phyloP scores from a whole-genome alignment of 2,113 vertebrate genomes.

The Cyphomyrus discorhynchus region DNA sequence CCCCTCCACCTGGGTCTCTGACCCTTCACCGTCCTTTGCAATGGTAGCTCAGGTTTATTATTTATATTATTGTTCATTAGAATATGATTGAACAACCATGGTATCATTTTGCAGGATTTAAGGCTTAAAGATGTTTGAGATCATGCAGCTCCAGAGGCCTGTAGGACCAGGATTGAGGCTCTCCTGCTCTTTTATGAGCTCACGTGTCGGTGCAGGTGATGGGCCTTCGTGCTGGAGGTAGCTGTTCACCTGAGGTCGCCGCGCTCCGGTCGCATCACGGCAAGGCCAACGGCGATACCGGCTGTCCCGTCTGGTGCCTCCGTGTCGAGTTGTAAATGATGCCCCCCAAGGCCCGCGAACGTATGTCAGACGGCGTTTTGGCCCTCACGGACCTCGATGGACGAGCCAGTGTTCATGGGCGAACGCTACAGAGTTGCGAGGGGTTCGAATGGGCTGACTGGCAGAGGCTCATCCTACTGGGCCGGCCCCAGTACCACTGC shows the following conservation, averaged over 20 bases:
- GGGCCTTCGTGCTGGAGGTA: not conserved
- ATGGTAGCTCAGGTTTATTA: not conserved
- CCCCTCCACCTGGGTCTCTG: not conserved
- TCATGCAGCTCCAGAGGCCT: not conserved
- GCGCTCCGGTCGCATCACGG: not conserved
- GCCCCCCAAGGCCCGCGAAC: not conserved
- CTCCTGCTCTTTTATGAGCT: not conserved
- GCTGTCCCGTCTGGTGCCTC: constrained; percentile 1
- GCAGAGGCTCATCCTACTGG: not conserved
- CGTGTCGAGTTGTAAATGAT: not conserved
- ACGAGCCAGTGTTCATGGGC: not conserved
- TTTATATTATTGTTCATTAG: not conserved
- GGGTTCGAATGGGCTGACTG: not conserved
- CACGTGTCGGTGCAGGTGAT: not conserved
- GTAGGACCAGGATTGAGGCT: not conserved
- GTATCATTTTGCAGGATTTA: not conserved
- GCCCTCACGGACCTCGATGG: not conserved
- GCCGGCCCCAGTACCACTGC: not conserved
- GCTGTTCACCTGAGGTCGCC: not conserved
- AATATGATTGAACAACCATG: not conserved
- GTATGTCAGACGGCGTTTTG: not conserved
- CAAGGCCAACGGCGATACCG: not conserved
- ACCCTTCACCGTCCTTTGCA: not conserved
- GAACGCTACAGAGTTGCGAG: not conserved
- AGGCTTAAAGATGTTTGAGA: not conserved